These are phyloP conservation scores for Phthorimaea operculella DNA, from an alignment of 1,140 invertebrate genomes.

Conservation along the genomic window DNA sequence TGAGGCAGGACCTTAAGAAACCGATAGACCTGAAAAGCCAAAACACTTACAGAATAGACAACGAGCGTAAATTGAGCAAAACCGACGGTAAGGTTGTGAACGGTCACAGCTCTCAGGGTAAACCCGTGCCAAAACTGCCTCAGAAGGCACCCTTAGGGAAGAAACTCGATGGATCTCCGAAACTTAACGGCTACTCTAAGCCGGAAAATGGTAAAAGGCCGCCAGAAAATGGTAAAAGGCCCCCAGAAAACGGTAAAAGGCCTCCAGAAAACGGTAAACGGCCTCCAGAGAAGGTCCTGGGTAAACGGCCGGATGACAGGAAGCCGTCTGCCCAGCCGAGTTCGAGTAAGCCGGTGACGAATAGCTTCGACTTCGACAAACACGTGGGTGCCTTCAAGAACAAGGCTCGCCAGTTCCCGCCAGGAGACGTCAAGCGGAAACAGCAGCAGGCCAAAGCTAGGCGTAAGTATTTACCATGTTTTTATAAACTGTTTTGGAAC, in stretches of 20 bases:
- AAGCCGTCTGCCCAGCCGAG: constrained; percentile 26
- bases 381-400: constrained; percentile 47
- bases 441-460: constrained; percentile 39
- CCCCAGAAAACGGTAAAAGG: constrained; percentile 24
- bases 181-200: constrained; percentile 26
- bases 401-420: constrained; percentile 61
- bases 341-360: constrained; percentile 35
- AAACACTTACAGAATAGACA: constrained; percentile 62
- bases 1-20: constrained; percentile 37
- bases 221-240: constrained; percentile 29
- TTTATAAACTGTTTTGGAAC: no score
- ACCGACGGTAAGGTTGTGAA: constrained; percentile 35
- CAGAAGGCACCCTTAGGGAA: constrained; percentile 26
- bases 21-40: constrained; percentile 59
- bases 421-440: constrained; percentile 58
- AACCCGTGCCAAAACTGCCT: constrained; percentile 40
- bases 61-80: constrained; percentile 32
- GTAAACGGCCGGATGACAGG: constrained; percentile 40
- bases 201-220: constrained; percentile 31
- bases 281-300: constrained; percentile 8
- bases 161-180: constrained; percentile 30
- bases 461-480: constrained; percentile 41
- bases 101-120: constrained; percentile 42
- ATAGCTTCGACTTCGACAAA: constrained; percentile 56
- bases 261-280: constrained; percentile 25